These are phyloP conservation scores for Puma concolor DNA, from an alignment of 2,113 vertebrate genomes.

Conservation along the genomic window DNA sequence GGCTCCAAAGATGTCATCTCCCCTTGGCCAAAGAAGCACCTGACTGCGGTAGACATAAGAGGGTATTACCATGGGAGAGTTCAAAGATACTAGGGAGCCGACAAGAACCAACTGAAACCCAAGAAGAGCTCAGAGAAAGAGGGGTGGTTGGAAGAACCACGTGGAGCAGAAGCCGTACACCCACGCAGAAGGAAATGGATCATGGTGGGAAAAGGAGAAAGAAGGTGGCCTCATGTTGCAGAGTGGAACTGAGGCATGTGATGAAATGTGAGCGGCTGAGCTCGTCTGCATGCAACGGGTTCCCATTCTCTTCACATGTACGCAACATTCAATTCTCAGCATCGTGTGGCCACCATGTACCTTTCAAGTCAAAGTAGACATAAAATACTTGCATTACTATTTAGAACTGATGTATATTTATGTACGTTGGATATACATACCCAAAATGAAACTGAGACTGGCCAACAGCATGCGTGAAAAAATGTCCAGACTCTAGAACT, in stretches of 20 bases:
- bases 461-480: neutral
- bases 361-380: neutral
- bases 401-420: neutral
- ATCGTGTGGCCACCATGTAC: fast-evolving
- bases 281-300: neutral
- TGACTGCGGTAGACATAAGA: neutral
- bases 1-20: neutral
- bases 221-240: neutral
- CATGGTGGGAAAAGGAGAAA: fast-evolving
- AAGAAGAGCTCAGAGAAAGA: neutral
- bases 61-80: no score
- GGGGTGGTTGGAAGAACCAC: neutral
- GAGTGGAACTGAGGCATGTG: fast-evolving
- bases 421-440: neutral
- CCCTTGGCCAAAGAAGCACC: neutral
- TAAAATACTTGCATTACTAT: neutral
- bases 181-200: neutral
- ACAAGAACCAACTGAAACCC: neutral
- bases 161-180: neutral
- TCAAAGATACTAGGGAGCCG: neutral
- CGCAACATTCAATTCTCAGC: no score
- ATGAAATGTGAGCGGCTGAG: neutral
- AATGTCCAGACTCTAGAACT: neutral
- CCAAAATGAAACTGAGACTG: neutral
- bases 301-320: neutral